These are phyloP conservation scores for Lamprotornis superbus DNA, from an alignment of 2,113 vertebrate species.

Conservation along the genomic window DNA sequence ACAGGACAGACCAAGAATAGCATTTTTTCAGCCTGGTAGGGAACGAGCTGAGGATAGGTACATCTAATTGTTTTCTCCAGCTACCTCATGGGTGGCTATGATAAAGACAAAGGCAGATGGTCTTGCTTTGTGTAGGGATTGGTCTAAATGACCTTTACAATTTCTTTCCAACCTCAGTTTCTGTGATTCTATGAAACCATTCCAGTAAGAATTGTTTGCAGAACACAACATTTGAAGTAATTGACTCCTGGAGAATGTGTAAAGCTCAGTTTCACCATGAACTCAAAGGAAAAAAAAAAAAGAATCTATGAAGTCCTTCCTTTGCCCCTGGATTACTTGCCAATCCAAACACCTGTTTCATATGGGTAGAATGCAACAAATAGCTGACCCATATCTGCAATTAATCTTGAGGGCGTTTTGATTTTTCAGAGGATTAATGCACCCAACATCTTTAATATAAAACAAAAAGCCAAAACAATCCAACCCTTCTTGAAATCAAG, in stretches of 20 bases:
- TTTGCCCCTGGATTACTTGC: background rate
- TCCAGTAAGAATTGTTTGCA: background rate
- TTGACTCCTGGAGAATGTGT: background rate
- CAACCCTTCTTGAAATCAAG: background rate
- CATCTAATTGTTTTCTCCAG: background rate
- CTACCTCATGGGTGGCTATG: background rate
- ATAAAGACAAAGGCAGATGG: background rate
- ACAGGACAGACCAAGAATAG: background rate
- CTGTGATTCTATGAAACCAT: background rate
- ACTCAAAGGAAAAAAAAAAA: background rate
- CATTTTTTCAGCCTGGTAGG: background rate
- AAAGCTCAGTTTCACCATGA: background rate
- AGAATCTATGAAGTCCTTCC: background rate
- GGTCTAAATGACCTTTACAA: background rate
- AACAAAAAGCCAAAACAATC: background rate
- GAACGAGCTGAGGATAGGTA: background rate
- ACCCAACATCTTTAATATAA: background rate
- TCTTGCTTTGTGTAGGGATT: background rate
- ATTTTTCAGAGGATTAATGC: constrained; percentile 18
- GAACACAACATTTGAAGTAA: background rate
- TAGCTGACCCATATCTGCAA: background rate
- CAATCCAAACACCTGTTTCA: constrained; percentile 33
- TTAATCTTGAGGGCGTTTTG: background rate
- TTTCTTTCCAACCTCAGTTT: background rate
- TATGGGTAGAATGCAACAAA: background rate